Conservation (phyloP, 2,113 vertebrate species). For the Campylomormyrus numenius region DNA sequence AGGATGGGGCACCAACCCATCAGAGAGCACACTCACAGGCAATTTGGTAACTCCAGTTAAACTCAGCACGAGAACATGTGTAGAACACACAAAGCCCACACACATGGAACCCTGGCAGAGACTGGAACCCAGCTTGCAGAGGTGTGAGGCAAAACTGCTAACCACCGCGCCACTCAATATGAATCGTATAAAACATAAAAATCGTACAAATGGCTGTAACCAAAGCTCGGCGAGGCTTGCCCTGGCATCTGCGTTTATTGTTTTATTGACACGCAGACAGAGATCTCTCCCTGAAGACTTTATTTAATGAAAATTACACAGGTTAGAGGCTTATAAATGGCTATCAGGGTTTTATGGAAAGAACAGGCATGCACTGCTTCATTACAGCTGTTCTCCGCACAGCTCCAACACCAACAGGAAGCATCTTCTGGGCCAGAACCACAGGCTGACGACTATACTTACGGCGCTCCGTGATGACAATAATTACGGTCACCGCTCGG, state of each 20-base stretch:
- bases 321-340: constrained; percentile 56
- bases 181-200: constrained; percentile 18
- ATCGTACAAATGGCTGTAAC: constrained; percentile 26
- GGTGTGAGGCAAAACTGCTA: background rate
- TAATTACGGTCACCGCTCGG: constrained; percentile 54
- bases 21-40: background rate
- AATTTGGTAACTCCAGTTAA: background rate
- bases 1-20: too few relatives aligned
- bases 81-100: background rate
- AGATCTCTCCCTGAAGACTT: constrained; percentile 49
- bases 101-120: background rate
- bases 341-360: constrained; percentile 34
- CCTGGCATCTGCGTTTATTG: constrained; percentile 32
- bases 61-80: background rate
- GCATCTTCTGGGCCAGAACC: constrained; percentile 20
- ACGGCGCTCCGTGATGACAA: constrained; percentile 47
- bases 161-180: background rate
- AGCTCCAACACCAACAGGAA: constrained; percentile 21
- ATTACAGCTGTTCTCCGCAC: constrained; percentile 27
- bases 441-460: constrained; percentile 54
- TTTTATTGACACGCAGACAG: constrained; percentile 55
- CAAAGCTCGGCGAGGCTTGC: constrained; percentile 33
- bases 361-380: constrained; percentile 31
- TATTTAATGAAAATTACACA: constrained; percentile 55
- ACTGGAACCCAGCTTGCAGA: background rate